Conservation (phyloP, 1,140 invertebrate genomes). For the Saxidomus purpurata region DNA sequence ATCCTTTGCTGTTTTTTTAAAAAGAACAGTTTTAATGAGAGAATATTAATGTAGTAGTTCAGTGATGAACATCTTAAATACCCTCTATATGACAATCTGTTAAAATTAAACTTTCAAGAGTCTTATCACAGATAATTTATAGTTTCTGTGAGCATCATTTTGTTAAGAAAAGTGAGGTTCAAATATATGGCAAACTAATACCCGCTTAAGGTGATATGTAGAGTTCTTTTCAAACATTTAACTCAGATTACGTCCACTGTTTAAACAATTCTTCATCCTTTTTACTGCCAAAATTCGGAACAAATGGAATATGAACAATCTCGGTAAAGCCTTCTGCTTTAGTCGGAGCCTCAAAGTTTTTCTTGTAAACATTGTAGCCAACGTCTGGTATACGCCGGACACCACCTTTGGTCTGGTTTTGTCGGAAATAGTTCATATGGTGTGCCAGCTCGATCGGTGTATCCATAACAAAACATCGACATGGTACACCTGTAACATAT, state of each 20-base stretch:
- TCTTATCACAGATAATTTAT: too few relatives aligned
- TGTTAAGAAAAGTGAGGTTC: too few relatives aligned
- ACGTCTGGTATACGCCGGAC: slow-evolving; percentile 91
- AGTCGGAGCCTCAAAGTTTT: slow-evolving; percentile 91
- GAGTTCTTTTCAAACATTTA: too few relatives aligned
- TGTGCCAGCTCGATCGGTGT: slow-evolving; percentile 92
- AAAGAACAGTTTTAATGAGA: too few relatives aligned
- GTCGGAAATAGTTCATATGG: slow-evolving; percentile 94
- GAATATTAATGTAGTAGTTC: too few relatives aligned
- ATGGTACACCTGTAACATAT: slow-evolving; percentile 87
- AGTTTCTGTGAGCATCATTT: too few relatives aligned
- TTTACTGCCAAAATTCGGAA: slow-evolving; percentile 91
- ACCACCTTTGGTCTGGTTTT: slow-evolving; percentile 88
- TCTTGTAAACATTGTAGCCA: slow-evolving; percentile 93
- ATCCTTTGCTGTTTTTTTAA: too few relatives aligned
- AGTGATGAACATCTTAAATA: too few relatives aligned
- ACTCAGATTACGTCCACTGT: slow-evolving; percentile 82
- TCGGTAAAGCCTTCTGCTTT: slow-evolving; percentile 93
- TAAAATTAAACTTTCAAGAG: too few relatives aligned
- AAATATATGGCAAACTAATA: too few relatives aligned
- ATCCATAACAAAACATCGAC: slow-evolving; percentile 94
- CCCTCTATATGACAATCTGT: too few relatives aligned
- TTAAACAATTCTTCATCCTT: slow-evolving; percentile 90
- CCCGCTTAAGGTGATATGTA: too few relatives aligned
- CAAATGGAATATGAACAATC: slow-evolving; percentile 93